Evolutionary conservation across 2,888 invertebrate species (phyloP).

Genomic region (Drosophila paucipuncta): DNA sequence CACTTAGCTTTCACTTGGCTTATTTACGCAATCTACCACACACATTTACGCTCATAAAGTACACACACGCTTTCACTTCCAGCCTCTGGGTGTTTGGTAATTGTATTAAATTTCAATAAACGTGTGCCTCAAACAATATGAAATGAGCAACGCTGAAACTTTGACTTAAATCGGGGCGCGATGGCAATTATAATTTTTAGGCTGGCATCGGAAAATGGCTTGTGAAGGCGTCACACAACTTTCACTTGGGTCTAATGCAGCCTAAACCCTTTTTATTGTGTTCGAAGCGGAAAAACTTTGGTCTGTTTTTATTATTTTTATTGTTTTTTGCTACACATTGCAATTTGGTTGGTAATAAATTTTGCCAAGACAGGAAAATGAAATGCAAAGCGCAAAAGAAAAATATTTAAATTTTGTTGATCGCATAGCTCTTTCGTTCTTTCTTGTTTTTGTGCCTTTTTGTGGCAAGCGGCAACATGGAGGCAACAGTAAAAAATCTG

Average conservation of each 20-base stretch:
- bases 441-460: slow-evolving; percentile 4
- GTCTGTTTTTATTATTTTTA: slow-evolving; percentile 2
- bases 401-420: slow-evolving; percentile 72
- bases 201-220: slow-evolving; percentile 1
- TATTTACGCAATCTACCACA: slow-evolving; percentile 18
- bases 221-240: slow-evolving; percentile 27
- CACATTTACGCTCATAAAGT: slow-evolving; percentile 2
- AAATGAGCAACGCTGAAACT: slow-evolving; percentile 37
- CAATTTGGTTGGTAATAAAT: slow-evolving; percentile 71
- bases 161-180: slow-evolving; percentile 14
- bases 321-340: slow-evolving; percentile 35
- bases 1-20: slow-evolving; percentile 51
- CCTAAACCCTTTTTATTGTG: slow-evolving; percentile 47
- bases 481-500: slow-evolving; percentile 61
- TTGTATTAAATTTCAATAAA: slow-evolving; percentile 79
- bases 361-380: slow-evolving; percentile 62
- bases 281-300: slow-evolving; percentile 17
- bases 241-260: slow-evolving; percentile 34
- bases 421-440: slow-evolving; percentile 34
- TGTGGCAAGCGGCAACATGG: slow-evolving; percentile 29
- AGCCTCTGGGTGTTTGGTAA: slow-evolving; percentile 45
- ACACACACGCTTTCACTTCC: not conserved
- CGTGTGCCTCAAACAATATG: slow-evolving; percentile 44
- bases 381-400: slow-evolving; percentile 51
- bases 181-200: slow-evolving; percentile 16